Conservation (phyloP, 1,140 invertebrate species). For the Colletes gigas region DNA sequence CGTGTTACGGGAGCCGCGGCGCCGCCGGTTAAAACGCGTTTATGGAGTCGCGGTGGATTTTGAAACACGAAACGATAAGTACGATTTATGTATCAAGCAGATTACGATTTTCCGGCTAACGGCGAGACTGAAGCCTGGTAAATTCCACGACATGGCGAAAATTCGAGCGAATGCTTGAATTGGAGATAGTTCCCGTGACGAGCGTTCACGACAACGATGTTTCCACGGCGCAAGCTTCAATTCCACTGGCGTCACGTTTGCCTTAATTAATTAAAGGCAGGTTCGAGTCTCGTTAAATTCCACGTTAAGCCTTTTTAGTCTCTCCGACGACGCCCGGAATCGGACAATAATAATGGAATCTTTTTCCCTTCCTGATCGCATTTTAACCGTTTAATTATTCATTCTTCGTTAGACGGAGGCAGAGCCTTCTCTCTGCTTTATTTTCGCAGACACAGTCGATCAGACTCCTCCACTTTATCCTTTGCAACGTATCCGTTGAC, state of each 20-base stretch:
- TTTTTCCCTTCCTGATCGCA: neutral
- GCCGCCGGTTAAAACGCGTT: neutral
- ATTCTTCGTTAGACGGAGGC: neutral
- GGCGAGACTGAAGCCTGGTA: neutral
- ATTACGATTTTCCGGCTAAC: neutral
- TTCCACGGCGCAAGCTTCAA: conserved; percentile 34
- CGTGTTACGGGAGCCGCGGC: too few relatives aligned
- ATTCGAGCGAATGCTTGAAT: neutral
- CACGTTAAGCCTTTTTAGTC: conserved; percentile 29
- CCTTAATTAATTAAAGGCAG: conserved; percentile 53
- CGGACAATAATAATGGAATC: conserved; percentile 38
- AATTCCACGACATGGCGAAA: neutral
- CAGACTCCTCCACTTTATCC: neutral
- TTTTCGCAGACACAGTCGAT: neutral
- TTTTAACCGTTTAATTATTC: conserved; percentile 12
- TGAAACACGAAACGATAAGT: neutral
- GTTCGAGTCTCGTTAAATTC: conserved; percentile 51
- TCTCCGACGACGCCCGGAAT: conserved; percentile 11
- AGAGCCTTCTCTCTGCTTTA: neutral
- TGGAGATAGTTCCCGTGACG: conserved; percentile 13
- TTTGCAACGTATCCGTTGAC: neutral
- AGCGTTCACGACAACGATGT: conserved; percentile 22
- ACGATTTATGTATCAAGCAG: conserved; percentile 4
- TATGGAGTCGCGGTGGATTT: neutral
- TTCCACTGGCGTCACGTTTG: conserved; percentile 52